phyloP scores from a whole-genome alignment of 2,888 invertebrate genomes.

The Orthosia gracilis region DNA sequence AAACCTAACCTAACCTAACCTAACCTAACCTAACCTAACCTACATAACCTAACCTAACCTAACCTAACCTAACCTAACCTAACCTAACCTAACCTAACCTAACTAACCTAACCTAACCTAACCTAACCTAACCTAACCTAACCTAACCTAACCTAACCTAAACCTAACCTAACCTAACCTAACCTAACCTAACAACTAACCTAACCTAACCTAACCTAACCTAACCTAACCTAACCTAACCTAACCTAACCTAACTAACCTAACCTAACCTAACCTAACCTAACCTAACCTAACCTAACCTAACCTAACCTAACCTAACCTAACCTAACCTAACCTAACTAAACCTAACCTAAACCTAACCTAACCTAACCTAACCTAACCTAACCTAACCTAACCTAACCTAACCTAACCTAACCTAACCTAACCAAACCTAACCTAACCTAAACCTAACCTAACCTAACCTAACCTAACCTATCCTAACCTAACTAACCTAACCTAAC shows the following conservation, averaged over 20 bases:
- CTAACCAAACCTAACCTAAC: too few relatives aligned
- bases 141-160: slow-evolving; percentile 61
- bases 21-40: slow-evolving; percentile 59
- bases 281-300: slow-evolving; percentile 43
- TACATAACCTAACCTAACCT: slow-evolving; percentile 57
- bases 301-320: slow-evolving; percentile 44
- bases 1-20: slow-evolving; percentile 62
- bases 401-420: too few relatives aligned
- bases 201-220: slow-evolving; percentile 32
- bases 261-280: slow-evolving; percentile 39
- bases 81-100: slow-evolving; percentile 62
- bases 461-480: too few relatives aligned
- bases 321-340: slow-evolving; percentile 45
- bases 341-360: slow-evolving; percentile 49
- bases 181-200: too few relatives aligned
- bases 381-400: slow-evolving; percentile 55
- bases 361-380: slow-evolving; percentile 50
- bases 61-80: slow-evolving; percentile 55
- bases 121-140: slow-evolving; percentile 60
- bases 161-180: slow-evolving; percentile 45
- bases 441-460: too few relatives aligned
- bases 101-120: slow-evolving; percentile 61
- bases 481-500: too few relatives aligned
- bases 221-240: slow-evolving; percentile 41
- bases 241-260: slow-evolving; percentile 36